Evolutionary conservation across 2,888 invertebrate genomes (phyloP).

Genomic region (Fissipunctia ypsillon): DNA sequence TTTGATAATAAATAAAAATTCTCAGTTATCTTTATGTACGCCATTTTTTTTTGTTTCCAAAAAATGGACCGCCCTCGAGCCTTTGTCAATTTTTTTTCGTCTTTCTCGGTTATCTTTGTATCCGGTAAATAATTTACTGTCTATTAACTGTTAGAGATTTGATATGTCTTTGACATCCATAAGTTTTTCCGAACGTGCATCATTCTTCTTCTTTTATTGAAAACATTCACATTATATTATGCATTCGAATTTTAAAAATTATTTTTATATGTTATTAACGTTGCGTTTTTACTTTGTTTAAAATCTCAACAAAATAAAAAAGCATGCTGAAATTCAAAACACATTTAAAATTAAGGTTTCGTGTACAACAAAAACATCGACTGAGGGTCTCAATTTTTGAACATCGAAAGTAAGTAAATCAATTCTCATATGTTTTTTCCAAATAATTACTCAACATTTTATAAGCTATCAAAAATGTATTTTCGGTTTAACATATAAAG

Average conservation of each 20-base stretch:
- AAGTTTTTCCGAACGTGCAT: not conserved
- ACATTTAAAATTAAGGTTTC: constrained; percentile 19
- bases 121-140: constrained; percentile 16
- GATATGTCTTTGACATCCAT: constrained; percentile 4
- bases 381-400: not conserved
- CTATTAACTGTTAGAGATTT: constrained; percentile 13
- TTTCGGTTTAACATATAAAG: not conserved
- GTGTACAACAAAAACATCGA: constrained; percentile 12
- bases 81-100: not conserved
- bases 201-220: not conserved
- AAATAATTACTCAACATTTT: not conserved
- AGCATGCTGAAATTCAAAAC: not conserved
- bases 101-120: not conserved
- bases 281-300: not conserved
- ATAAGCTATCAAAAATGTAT: not conserved
- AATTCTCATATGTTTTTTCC: not conserved
- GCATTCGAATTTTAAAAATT: not conserved
- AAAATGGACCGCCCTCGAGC: not conserved
- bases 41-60: not conserved
- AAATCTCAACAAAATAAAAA: not conserved
- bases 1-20: not conserved
- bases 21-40: not conserved
- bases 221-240: not conserved
- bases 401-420: not conserved
- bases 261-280: not conserved